Base-by-base conservation (phyloP, 2,888 invertebrate genomes). In the Dicyrtomina minuta region DNA sequence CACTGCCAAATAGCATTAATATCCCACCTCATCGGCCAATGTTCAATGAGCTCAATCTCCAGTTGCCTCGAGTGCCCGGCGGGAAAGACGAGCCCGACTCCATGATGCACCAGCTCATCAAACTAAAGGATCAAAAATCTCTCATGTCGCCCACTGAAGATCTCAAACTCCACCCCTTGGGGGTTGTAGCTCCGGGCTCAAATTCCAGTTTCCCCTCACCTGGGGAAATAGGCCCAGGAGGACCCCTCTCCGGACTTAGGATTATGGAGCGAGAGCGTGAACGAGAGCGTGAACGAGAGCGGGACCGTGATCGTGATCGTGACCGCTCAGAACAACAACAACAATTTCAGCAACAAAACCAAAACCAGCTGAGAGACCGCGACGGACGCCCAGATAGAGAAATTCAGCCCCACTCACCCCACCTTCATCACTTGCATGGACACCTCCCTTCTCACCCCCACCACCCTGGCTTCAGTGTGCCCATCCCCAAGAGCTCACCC, bases 121-220 rank as follows among this genome's bases (percentile, higher is more conserved):
- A 72, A 27, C 75, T 78, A 51, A 78, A 75, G 60, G 75, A 75
- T 71, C 74, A 78, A 62, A 78, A 78, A 66, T 73, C 75, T 70
- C 72, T 78, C n/a, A 73, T 78, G 75, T 78, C n/a, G n/a, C n/a
- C n/a, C n/a, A n/a, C n/a, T n/a, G n/a, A n/a, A n/a, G n/a, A n/a
- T n/a, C n/a, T n/a, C 78, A n/a, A n/a, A n/a, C n/a, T n/a, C n/a
- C n/a, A n/a, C 51, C n/a, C n/a, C n/a, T n/a, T n/a, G n/a, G n/a
- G n/a, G n/a, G n/a, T n/a, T n/a, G 64, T 71, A 24, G 75, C 67
- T 12, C 12, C 39, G n/a, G 68, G 68, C 26, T 60, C 60, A 27
- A 70, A 20, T 53, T n/a, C n/a, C n/a, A n/a, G n/a, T n/a, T n/a
- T n/a, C n/a, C n/a, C n/a, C n/a, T n/a, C n/a, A n/a, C n/a, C n/a